These are phyloP conservation scores for Tinamus major DNA, from an alignment of 2,797 vertebrate species.

Conservation along the genomic window DNA sequence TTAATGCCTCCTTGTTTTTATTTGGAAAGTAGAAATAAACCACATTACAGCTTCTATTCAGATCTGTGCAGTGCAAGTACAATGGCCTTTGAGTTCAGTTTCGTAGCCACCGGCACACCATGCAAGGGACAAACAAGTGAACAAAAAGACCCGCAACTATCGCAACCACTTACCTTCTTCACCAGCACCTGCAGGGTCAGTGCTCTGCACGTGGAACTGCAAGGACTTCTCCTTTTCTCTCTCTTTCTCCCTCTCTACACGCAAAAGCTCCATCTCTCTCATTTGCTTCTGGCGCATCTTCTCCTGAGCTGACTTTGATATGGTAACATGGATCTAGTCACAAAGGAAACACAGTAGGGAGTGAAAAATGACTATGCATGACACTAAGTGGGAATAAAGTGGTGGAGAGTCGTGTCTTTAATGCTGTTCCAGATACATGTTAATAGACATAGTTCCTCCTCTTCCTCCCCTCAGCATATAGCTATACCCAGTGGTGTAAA, in stretches of 20 bases:
- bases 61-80: background rate
- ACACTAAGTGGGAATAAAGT: background rate
- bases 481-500: background rate
- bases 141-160: background rate
- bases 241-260: background rate
- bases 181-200: background rate
- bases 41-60: background rate
- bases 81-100: background rate
- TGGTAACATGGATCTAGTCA: conserved; percentile 61
- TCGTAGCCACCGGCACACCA: background rate
- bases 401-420: background rate
- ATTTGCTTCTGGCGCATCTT: conserved; percentile 62
- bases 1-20: background rate
- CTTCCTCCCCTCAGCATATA: background rate
- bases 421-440: background rate
- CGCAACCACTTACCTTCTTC: conserved; percentile 11
- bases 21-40: background rate
- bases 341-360: conserved; percentile 27
- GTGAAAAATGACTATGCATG: background rate
- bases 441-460: background rate
- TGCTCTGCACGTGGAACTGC: background rate
- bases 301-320: conserved; percentile 73
- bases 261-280: conserved; percentile 35
- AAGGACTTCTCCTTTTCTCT: background rate
- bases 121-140: background rate